Evolutionary conservation across 2,888 invertebrate species (phyloP).

Genomic region (Leucozona laternaria): DNA sequence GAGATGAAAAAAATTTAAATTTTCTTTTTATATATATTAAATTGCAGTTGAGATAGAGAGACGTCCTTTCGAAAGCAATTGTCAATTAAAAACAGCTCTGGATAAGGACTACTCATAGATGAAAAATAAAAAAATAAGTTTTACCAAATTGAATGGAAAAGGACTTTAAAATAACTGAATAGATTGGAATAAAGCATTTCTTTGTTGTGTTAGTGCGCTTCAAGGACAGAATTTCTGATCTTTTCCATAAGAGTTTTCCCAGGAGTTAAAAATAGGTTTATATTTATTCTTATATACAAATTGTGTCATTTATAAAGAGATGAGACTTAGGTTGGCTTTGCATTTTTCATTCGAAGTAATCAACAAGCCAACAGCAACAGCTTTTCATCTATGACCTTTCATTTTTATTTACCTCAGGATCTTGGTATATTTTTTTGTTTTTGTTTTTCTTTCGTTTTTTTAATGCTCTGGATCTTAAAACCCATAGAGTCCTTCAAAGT

Average conservation of each 20-base stretch:
- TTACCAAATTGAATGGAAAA: conserved; percentile 16
- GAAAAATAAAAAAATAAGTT: neutral
- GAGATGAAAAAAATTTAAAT: conserved; percentile 3
- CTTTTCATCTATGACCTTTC: conserved; percentile 32
- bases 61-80: neutral
- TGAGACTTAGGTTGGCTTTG: neutral
- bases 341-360: conserved; percentile 29
- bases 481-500: conserved; percentile 20
- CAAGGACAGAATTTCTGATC: neutral
- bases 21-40: neutral
- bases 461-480: neutral
- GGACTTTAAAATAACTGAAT: conserved; percentile 2
- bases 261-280: conserved; percentile 12
- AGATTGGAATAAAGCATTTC: neutral
- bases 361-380: conserved; percentile 34
- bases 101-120: neutral
- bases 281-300: neutral
- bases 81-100: conserved; percentile 13
- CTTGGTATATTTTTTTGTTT: neutral
- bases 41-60: neutral
- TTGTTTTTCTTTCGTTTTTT: neutral
- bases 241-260: neutral
- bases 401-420: conserved; percentile 23
- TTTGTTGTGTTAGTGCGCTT: neutral
- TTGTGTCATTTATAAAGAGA: neutral